Conservation (phyloP, 2,888 invertebrate genomes). For the Anthophora plumipes region DNA sequence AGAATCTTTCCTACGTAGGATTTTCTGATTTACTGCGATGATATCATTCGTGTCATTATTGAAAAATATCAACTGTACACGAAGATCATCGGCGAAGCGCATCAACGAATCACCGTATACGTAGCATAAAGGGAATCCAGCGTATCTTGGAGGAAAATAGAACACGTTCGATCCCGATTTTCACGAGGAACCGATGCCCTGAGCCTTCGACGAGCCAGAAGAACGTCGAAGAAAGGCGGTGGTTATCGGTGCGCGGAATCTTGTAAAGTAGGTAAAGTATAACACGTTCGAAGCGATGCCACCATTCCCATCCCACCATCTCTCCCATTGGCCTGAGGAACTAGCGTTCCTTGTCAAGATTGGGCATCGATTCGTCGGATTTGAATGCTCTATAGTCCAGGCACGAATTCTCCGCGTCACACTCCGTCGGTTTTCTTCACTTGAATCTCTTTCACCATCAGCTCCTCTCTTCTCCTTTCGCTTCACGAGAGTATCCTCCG, state of each 20-base stretch:
- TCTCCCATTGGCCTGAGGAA: slow-evolving; percentile 18
- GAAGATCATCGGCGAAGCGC: no score
- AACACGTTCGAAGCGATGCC: slow-evolving; percentile 20
- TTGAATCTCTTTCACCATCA: slow-evolving; percentile 38
- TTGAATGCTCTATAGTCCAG: slow-evolving; percentile 72
- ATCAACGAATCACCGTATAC: no score
- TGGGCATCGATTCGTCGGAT: slow-evolving; percentile 72
- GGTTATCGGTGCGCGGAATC: slow-evolving; percentile 57
- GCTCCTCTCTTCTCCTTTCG: slow-evolving; percentile 1
- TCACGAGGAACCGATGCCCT: slow-evolving; percentile 3
- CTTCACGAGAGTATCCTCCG: neutral
- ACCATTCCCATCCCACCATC: neutral
- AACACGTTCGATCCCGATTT: slow-evolving; percentile 39
- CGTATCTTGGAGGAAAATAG: slow-evolving; percentile 23
- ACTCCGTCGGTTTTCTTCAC: slow-evolving; percentile 66
- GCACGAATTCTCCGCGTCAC: slow-evolving; percentile 75
- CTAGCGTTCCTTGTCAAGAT: slow-evolving; percentile 45
- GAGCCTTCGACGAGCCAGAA: slow-evolving; percentile 17
- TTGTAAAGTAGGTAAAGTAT: slow-evolving; percentile 59
- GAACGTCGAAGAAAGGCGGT: slow-evolving; percentile 13
- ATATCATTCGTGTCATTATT: no score
- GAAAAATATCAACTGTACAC: no score
- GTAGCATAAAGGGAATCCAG: no score
- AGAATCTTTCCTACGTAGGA: no score
- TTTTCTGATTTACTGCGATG: no score